Conservation (phyloP, 2,888 invertebrate genomes). For the Chironomus tentans region DNA sequence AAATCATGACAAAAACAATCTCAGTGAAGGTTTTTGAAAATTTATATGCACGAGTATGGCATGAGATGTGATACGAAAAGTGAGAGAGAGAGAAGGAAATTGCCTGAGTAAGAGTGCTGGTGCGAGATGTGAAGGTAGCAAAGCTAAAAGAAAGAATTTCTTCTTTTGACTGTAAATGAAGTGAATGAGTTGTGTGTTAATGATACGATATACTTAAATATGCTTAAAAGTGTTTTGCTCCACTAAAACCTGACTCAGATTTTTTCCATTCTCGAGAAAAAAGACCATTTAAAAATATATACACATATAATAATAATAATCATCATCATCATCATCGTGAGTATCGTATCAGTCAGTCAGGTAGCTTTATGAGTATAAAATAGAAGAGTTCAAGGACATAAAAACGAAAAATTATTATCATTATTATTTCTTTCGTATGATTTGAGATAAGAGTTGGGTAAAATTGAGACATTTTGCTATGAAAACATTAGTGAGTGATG, state of each 20-base stretch:
- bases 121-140: too few species aligned
- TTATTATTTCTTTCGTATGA: background rate
- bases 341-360: background rate
- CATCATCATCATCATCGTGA: too few species aligned
- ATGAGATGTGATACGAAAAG: background rate
- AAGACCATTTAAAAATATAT: background rate
- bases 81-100: too few species aligned
- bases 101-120: too few species aligned
- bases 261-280: background rate
- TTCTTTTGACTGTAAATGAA: background rate
- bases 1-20: background rate
- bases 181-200: slow-evolving; percentile 1
- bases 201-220: background rate
- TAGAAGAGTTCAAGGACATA: background rate
- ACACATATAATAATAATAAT: background rate
- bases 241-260: background rate
- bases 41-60: background rate
- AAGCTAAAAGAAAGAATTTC: too few species aligned
- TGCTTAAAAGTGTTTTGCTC: background rate
- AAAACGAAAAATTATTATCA: background rate
- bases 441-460: background rate
- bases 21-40: background rate
- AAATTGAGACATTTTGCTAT: background rate
- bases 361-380: too few species aligned
- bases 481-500: background rate